Conservation (phyloP, 1,140 invertebrate species). For the Scaptomyza pallida region DNA sequence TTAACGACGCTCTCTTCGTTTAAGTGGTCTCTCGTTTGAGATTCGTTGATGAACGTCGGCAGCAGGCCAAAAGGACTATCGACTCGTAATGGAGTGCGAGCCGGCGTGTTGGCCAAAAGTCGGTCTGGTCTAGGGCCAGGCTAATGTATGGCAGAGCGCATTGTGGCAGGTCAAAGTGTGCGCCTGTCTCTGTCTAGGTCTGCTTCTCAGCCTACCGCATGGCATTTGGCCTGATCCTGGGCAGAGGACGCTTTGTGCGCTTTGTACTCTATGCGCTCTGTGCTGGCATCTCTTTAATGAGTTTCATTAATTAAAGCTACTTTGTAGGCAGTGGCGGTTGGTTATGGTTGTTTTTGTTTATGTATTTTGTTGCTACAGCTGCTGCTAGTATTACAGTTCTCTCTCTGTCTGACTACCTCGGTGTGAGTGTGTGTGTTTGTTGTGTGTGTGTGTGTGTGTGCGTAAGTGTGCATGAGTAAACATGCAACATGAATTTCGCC, state of each 20-base stretch:
- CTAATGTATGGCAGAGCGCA: conserved; percentile 68
- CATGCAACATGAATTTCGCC: conserved; percentile 80
- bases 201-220: conserved; percentile 14
- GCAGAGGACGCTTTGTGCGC: conserved; percentile 21
- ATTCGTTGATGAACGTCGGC: conserved; percentile 43
- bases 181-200: conserved; percentile 49
- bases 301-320: conserved; percentile 82
- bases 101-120: conserved; percentile 27
- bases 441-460: conserved; percentile 15
- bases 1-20: conserved; percentile 1
- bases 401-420: conserved; percentile 16
- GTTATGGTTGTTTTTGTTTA: conserved; percentile 39
- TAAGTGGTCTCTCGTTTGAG: conserved; percentile 12
- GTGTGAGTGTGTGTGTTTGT: conserved; percentile 9
- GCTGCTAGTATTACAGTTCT: conserved; percentile 26
- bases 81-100: conserved; percentile 33
- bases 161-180: conserved; percentile 78
- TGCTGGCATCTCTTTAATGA: conserved; percentile 70
- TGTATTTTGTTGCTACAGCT: conserved; percentile 36
- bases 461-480: conserved; percentile 63
- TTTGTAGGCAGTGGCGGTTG: conserved; percentile 62
- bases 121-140: conserved; percentile 37
- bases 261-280: conserved; percentile 14
- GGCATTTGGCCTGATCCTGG: conserved; percentile 10
- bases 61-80: conserved; percentile 21